These are phyloP conservation scores for Aricia artaxerxes DNA, from an alignment of 2,888 invertebrate species.

Conservation along the genomic window DNA sequence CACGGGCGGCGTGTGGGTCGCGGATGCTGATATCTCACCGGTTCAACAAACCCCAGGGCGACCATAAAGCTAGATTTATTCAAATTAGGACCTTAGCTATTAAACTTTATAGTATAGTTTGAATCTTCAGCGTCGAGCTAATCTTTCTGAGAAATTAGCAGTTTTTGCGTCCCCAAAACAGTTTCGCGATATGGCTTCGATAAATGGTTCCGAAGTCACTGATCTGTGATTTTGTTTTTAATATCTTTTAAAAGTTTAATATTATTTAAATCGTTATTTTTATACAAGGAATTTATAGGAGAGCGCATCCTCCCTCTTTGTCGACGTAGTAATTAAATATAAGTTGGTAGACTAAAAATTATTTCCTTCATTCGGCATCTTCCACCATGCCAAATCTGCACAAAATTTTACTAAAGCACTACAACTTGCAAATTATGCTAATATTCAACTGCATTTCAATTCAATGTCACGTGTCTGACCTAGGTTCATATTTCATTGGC, in stretches of 20 bases:
- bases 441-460: constrained; percentile 15
- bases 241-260: neutral
- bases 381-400: neutral
- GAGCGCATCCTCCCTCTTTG: no score
- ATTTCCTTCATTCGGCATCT: neutral
- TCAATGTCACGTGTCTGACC: constrained; percentile 22
- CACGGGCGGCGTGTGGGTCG: constrained; percentile 63
- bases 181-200: neutral
- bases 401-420: neutral
- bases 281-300: no score
- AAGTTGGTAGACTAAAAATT: neutral
- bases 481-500: constrained; percentile 27
- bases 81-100: neutral
- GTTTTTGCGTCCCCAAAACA: constrained; percentile 16
- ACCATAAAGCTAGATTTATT: neutral
- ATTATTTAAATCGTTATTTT: no score
- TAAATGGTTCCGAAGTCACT: neutral
- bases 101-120: neutral
- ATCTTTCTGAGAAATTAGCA: constrained; percentile 2
- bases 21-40: constrained; percentile 65
- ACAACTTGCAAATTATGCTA: neutral
- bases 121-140: neutral
- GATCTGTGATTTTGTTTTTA: no score
- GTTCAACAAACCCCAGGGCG: constrained; percentile 58
- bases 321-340: no score